These are phyloP conservation scores for Pitangus sulphuratus DNA, from an alignment of 2,797 vertebrate genomes.

Conservation along the genomic window DNA sequence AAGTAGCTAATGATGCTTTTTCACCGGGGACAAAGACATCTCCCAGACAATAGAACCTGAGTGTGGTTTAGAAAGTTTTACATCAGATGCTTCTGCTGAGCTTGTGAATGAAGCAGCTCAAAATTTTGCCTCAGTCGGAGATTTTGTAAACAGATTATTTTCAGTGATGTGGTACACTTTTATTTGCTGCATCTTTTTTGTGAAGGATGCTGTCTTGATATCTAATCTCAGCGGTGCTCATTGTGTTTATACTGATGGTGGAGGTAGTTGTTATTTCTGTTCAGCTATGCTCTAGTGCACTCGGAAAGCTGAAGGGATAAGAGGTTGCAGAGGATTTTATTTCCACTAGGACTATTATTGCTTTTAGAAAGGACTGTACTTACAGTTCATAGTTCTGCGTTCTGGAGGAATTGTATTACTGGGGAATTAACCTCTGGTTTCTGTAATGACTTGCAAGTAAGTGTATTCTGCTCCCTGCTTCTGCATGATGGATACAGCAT, in stretches of 20 bases:
- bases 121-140: slow-evolving; percentile 18
- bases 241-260: slow-evolving; percentile 28
- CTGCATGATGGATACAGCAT: slow-evolving; percentile 26
- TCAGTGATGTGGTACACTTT: background rate
- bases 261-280: slow-evolving; percentile 54
- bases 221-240: slow-evolving; percentile 1
- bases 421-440: slow-evolving; percentile 64
- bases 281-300: slow-evolving; percentile 46
- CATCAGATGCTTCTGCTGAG: background rate
- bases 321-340: slow-evolving; percentile 41
- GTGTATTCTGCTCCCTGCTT: background rate
- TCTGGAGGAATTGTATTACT: slow-evolving; percentile 24
- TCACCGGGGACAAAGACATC: background rate
- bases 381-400: slow-evolving; percentile 32
- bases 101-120: slow-evolving; percentile 40
- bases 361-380: slow-evolving; percentile 46
- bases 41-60: background rate
- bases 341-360: slow-evolving; percentile 30
- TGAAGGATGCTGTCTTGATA: slow-evolving; percentile 22
- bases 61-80: background rate
- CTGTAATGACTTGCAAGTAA: slow-evolving; percentile 39
- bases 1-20: background rate
- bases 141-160: slow-evolving; percentile 53
- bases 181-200: slow-evolving; percentile 33
- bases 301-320: slow-evolving; percentile 8